A percentile compares a stretch with the other conserved stretches of the same genome.
Evolutionary conservation across 1,140 invertebrate genomes (phyloP).

Genomic region (Cherax destructor): DNA sequence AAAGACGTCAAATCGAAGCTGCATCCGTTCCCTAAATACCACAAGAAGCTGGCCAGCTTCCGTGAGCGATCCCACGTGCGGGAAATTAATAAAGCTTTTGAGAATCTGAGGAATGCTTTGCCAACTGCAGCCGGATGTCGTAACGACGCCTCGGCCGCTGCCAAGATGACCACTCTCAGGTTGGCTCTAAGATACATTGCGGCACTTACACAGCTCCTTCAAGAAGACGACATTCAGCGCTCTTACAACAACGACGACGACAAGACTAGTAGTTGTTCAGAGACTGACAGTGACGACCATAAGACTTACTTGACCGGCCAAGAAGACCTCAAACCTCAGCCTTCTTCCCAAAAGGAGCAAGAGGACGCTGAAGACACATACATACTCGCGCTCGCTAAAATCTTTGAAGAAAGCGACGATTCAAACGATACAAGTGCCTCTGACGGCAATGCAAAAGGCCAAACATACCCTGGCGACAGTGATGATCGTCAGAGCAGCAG

Average conservation of each 20-base stretch:
- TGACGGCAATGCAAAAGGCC: background rate
- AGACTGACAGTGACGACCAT: background rate
- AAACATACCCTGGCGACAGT: background rate
- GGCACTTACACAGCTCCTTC: slow-evolving; percentile 34
- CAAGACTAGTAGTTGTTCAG: background rate
- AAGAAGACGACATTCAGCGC: slow-evolving; percentile 12
- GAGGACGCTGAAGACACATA: slow-evolving; percentile 6
- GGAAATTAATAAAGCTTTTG: slow-evolving; percentile 43
- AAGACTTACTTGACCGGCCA: background rate
- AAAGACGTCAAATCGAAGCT: background rate
- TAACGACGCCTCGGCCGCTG: slow-evolving; percentile 33
- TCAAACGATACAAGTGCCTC: background rate
- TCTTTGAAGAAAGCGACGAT: slow-evolving; percentile 30
- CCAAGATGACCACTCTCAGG: slow-evolving; percentile 40
- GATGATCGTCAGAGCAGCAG: slow-evolving; percentile 4
- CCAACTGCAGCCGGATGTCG: slow-evolving; percentile 4
- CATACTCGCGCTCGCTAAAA: slow-evolving; percentile 20
- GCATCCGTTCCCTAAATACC: slow-evolving; percentile 25
- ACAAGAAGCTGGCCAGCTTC: slow-evolving; percentile 12
- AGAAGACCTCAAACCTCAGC: background rate
- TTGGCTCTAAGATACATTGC: slow-evolving; percentile 44
- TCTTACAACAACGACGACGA: slow-evolving; percentile 7
- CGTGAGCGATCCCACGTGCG: slow-evolving; percentile 43
- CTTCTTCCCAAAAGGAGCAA: background rate
- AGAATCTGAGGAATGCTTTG: slow-evolving; percentile 28